Percentiles rank a stretch among this genome's conserved stretches.
phyloP scores from a whole-genome alignment of 2,797 vertebrate species.

The Tokudaia tokunoshimensis region DNA sequence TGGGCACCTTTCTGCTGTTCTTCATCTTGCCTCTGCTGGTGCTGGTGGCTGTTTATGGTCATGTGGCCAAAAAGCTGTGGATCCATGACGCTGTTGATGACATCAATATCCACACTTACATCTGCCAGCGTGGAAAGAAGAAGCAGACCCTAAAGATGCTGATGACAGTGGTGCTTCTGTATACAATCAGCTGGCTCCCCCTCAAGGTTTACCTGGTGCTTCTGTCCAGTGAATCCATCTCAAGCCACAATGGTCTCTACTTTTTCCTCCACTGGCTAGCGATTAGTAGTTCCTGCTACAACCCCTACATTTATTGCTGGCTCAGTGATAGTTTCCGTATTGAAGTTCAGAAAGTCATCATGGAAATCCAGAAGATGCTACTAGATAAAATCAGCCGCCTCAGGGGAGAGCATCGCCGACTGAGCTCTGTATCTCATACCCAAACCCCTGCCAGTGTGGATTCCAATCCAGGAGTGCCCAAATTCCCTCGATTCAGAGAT shows the following conservation, averaged over 20 bases:
- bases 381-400: constrained; percentile 51
- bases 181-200: constrained; percentile 95
- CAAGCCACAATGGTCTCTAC: constrained; percentile 93
- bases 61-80: constrained; percentile 89
- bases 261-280: constrained; percentile 97
- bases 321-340: constrained; percentile 91
- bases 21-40: constrained; percentile 88
- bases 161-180: constrained; percentile 93
- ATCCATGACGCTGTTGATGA: constrained; percentile 87
- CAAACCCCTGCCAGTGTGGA: neutral
- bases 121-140: constrained; percentile 89
- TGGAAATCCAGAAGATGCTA: constrained; percentile 61
- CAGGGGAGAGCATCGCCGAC: constrained; percentile 21
- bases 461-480: constrained; percentile 38
- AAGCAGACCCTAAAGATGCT: constrained; percentile 95
- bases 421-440: constrained; percentile 26
- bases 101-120: constrained; percentile 89
- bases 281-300: constrained; percentile 97
- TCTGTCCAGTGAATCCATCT: constrained; percentile 93
- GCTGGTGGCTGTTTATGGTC: constrained; percentile 85
- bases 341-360: constrained; percentile 85
- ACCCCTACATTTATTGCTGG: constrained; percentile 97
- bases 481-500: constrained; percentile 70
- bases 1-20: constrained; percentile 88
- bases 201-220: constrained; percentile 95